phyloP scores from a whole-genome alignment of 2,113 vertebrate species.

The Erythrolamprus reginae region DNA sequence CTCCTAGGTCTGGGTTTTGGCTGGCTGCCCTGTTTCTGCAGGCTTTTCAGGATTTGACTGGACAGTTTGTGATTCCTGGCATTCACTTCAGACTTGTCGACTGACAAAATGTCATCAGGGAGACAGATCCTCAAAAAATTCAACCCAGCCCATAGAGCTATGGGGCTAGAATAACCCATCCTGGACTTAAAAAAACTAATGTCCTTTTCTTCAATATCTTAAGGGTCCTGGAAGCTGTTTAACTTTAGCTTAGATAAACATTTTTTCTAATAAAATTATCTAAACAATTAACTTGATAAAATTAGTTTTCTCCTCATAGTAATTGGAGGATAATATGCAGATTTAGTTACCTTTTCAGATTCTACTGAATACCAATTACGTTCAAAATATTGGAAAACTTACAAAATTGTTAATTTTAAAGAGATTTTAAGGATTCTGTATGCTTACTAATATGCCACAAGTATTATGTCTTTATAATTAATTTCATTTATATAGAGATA shows the following conservation, averaged over 20 bases:
- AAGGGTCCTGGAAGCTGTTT: not conserved
- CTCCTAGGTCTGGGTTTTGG: too few species aligned
- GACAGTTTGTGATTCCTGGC: too few species aligned
- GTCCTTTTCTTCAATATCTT: not conserved
- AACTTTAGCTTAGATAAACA: not conserved
- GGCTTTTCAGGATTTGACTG: too few species aligned
- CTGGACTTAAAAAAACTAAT: too few species aligned
- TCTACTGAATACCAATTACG: not conserved
- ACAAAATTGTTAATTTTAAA: not conserved
- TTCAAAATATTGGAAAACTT: not conserved
- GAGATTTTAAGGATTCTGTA: not conserved
- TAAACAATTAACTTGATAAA: constrained; percentile 48
- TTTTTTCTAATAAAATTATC: constrained; percentile 9
- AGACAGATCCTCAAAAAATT: too few species aligned
- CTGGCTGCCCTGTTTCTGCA: too few species aligned
- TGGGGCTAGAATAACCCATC: too few species aligned
- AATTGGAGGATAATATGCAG: constrained; percentile 21
- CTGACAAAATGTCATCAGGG: too few species aligned
- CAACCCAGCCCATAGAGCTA: too few species aligned
- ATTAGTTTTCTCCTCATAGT: constrained; percentile 56
- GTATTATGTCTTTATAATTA: not conserved
- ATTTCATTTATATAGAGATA: not conserved
- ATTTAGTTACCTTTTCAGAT: not conserved
- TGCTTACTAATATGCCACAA: not conserved
- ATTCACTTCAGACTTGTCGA: too few species aligned